A percentile compares a stretch with the other conserved stretches of the same genome.
Conservation (phyloP, 2,888 invertebrate species). For the Ennomos erosarius region DNA sequence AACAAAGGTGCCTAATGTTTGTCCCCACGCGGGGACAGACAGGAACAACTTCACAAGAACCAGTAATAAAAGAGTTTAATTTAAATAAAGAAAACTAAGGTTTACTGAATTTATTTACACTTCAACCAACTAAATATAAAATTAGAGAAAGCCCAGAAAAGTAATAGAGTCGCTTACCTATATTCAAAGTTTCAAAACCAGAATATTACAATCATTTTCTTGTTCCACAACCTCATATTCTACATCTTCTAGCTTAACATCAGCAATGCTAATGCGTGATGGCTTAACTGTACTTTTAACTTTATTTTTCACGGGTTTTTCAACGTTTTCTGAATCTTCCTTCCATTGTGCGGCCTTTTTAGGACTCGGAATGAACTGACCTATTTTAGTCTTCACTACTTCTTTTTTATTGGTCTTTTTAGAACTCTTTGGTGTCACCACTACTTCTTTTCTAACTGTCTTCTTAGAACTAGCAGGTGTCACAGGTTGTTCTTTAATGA, state of each 20-base stretch:
- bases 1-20: too few species aligned
- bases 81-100: too few species aligned
- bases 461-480: too few species aligned
- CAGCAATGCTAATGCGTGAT: neutral
- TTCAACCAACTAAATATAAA: too few species aligned
- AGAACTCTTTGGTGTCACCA: neutral
- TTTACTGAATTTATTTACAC: too few species aligned
- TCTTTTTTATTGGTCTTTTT: slow-evolving; percentile 46
- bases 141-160: too few species aligned
- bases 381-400: slow-evolving; percentile 62
- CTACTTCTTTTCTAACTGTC: too few species aligned
- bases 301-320: neutral
- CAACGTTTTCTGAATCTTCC: slow-evolving; percentile 5
- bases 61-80: too few species aligned
- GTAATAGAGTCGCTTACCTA: too few species aligned
- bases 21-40: too few species aligned
- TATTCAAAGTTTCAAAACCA: slow-evolving; percentile 64
- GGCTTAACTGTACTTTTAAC: neutral
- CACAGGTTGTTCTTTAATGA: too few species aligned
- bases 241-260: slow-evolving; percentile 39
- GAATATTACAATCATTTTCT: slow-evolving; percentile 74
- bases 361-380: slow-evolving; percentile 56
- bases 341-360: slow-evolving; percentile 8
- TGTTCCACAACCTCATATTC: slow-evolving; percentile 71
- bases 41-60: too few species aligned